Percentiles rank a stretch among this genome's conserved stretches.
Conservation (phyloP, 2,113 vertebrate species). For the Neofelis nebulosa region DNA sequence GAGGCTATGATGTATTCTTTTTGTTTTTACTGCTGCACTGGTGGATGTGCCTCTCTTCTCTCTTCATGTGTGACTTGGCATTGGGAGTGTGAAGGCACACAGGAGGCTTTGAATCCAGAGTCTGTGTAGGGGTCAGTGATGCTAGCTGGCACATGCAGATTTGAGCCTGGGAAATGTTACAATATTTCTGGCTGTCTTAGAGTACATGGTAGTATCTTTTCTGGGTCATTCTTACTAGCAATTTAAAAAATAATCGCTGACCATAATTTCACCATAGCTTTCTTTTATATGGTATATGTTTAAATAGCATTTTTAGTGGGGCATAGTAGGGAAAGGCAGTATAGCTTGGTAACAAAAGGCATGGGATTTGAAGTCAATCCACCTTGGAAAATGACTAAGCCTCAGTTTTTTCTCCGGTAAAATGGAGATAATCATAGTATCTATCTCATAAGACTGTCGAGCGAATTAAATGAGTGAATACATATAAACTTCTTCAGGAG, state of each 20-base stretch:
- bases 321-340: background rate
- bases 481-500: background rate
- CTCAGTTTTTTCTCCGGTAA: background rate
- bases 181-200: background rate
- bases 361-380: background rate
- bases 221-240: background rate
- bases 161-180: background rate
- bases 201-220: background rate
- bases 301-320: background rate
- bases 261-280: background rate
- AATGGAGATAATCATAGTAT: background rate
- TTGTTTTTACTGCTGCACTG: background rate
- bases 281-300: background rate
- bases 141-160: background rate
- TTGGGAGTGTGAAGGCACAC: background rate
- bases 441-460: background rate
- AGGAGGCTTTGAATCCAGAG: background rate
- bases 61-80: background rate
- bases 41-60: background rate
- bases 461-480: background rate
- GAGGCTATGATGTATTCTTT: background rate
- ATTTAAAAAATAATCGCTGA: background rate
- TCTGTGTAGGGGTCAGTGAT: background rate
- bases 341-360: background rate
- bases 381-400: background rate